A percentile compares a stretch with the other conserved stretches of the same genome.
Evolutionary conservation across 2,888 invertebrate species (phyloP).

Genomic region (Rhabditoides inermis): DNA sequence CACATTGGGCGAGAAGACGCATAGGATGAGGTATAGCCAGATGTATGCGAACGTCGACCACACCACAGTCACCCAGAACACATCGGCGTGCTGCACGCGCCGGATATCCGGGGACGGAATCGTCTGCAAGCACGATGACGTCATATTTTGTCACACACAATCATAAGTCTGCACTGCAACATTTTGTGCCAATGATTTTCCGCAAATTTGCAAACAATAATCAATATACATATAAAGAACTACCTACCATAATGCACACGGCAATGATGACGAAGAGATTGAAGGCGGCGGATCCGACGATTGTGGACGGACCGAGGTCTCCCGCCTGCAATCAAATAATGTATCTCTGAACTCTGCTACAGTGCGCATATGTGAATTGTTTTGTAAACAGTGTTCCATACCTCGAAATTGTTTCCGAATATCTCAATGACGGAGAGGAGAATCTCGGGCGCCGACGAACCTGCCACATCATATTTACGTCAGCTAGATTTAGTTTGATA

Average conservation of each 20-base stretch:
- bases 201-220: background rate
- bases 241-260: slow-evolving; percentile 66
- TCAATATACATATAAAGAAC: background rate
- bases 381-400: too few relatives aligned
- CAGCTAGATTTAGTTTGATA: too few relatives aligned
- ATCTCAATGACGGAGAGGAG: slow-evolving; percentile 93
- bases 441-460: slow-evolving; percentile 96
- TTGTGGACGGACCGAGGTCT: slow-evolving; percentile 61
- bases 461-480: too few relatives aligned
- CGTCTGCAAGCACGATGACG: slow-evolving; percentile 69
- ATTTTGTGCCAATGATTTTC: background rate
- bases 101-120: slow-evolving; percentile 43
- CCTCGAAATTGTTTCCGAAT: slow-evolving; percentile 84
- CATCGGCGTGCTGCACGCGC: slow-evolving; percentile 46
- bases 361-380: too few relatives aligned
- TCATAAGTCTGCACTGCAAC: too few relatives aligned
- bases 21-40: slow-evolving; percentile 90
- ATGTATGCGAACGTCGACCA: slow-evolving; percentile 98
- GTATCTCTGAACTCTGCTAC: too few relatives aligned
- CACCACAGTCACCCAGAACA: slow-evolving; percentile 83
- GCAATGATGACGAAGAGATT: slow-evolving; percentile 95
- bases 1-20: slow-evolving; percentile 61
- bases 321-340: slow-evolving; percentile 7
- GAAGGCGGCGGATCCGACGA: slow-evolving; percentile 96
- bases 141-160: slow-evolving; percentile 61